phyloP scores from a whole-genome alignment of 2,888 invertebrate species.

The Xylota segnis region DNA sequence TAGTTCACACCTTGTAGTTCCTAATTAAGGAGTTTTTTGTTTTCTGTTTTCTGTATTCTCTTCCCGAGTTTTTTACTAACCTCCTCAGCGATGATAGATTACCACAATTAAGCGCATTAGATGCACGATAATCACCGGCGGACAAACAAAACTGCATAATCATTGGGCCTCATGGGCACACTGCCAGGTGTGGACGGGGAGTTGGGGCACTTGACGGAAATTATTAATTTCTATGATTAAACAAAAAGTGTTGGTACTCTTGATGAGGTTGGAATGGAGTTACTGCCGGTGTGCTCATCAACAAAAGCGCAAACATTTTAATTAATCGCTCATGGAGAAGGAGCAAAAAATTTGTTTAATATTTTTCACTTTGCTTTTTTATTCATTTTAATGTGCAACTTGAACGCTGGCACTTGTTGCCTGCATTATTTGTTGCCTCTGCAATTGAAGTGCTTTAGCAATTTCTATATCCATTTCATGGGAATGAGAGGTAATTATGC shows the following conservation, averaged over 20 bases:
- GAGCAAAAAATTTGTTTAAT: not conserved
- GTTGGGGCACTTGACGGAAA: constrained; percentile 22
- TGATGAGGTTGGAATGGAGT: constrained; percentile 41
- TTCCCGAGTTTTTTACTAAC: constrained; percentile 1
- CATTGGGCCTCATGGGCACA: constrained; percentile 45
- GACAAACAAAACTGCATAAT: constrained; percentile 72
- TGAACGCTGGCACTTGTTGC: not conserved
- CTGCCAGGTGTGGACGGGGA: constrained; percentile 5
- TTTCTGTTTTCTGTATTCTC: constrained; percentile 28
- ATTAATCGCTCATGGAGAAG: constrained; percentile 53
- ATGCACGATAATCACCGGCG: constrained; percentile 69
- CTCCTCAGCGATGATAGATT: constrained; percentile 62
- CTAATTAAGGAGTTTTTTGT: constrained; percentile 59
- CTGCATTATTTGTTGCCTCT: not conserved
- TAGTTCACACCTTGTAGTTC: constrained; percentile 62
- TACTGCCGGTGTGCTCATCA: constrained; percentile 32
- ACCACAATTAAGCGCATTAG: constrained; percentile 70
- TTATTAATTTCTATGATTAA: constrained; percentile 73
- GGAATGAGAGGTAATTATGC: constrained; percentile 62
- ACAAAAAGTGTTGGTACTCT: constrained; percentile 57
- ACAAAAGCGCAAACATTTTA: constrained; percentile 60
- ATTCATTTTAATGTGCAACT: constrained; percentile 20
- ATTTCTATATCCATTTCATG: constrained; percentile 73
- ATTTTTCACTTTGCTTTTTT: constrained; percentile 12
- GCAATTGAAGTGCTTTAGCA: constrained; percentile 54